Base-by-base conservation (phyloP, 2,797 vertebrate genomes). In the Rhinogobio ventralis region DNA sequence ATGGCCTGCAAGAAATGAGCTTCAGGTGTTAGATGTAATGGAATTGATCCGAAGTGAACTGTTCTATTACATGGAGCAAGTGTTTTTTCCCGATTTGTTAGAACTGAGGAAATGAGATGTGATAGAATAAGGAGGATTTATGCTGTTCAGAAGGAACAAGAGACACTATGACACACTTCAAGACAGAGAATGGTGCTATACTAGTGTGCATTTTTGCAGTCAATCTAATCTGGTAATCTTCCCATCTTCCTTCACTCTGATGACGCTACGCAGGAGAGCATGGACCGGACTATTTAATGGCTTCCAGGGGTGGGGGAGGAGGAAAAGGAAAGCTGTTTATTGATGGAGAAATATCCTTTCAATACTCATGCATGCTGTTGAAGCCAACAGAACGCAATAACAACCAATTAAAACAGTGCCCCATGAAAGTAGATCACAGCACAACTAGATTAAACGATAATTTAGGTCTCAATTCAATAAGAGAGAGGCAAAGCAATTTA, bases 391-490 rank as follows among this genome's bases (percentile, higher is more conserved):
- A 86, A 79, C 28, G 81, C 85, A 88, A 88, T 86, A 91, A 76
- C 87, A 86, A 85, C 88, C 88, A 92, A 90, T 90, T 87, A 89
- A 86, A 88, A 90, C 85, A 76, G 88, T 85, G 88, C 73, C 66
- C 83, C 85, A 53, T 87, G 90, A 91, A 91, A 91, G 93, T 92
- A 92, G 91, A 95, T 93, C 93, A 92, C 33, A 83, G 86, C 87
- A 83, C 91, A 94, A 95, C 91, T 88, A 91, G 94, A 94, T 94
- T 93, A 94, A 93, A 92, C 89, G 92, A 93, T 94, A 93, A 95
- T 94, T 93, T 91, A 90, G 86, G 91, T 90, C 84, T 88, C 91
- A 91, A 91, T 94, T 93, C 92, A 93, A 94, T 94, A 89, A 88
- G 73, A 93, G 89, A 78, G 79, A 85, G 88, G 84, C 85, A 89